Conservation (phyloP, 2,888 invertebrate species). For the Caenorhabditis sp. region DNA sequence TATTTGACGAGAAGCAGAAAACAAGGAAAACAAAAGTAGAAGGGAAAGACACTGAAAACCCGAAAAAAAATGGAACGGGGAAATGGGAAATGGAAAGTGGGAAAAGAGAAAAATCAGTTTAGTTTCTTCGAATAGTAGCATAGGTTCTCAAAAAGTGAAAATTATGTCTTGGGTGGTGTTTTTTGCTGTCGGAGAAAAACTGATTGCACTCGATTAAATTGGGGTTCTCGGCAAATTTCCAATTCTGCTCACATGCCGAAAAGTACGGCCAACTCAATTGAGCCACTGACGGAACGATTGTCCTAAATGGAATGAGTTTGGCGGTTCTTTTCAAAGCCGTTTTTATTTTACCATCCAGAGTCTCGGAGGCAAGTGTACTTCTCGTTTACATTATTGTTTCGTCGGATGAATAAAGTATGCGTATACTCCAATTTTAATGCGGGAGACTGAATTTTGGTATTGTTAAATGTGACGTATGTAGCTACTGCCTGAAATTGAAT, state of each 20-base stretch:
- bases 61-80: too few relatives aligned
- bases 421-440: constrained; percentile 61
- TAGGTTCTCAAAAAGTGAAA: constrained; percentile 50
- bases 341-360: constrained; percentile 55
- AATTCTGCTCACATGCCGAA: constrained; percentile 64
- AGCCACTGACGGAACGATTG: constrained; percentile 55
- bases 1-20: too few relatives aligned
- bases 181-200: constrained; percentile 15
- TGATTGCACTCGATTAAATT: constrained; percentile 61
- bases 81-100: not conserved
- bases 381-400: constrained; percentile 31
- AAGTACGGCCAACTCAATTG: constrained; percentile 66
- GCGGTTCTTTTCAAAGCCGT: too few relatives aligned
- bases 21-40: too few relatives aligned
- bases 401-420: constrained; percentile 40
- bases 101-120: not conserved
- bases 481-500: constrained; percentile 66
- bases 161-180: constrained; percentile 34
- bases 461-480: constrained; percentile 72
- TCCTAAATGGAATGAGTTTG: constrained; percentile 49
- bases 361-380: constrained; percentile 41
- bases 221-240: constrained; percentile 61
- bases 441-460: constrained; percentile 55
- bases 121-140: constrained; percentile 29
- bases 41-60: too few relatives aligned